Base-by-base conservation (phyloP, 2,888 invertebrate species). In the Drosophila infuscata region DNA sequence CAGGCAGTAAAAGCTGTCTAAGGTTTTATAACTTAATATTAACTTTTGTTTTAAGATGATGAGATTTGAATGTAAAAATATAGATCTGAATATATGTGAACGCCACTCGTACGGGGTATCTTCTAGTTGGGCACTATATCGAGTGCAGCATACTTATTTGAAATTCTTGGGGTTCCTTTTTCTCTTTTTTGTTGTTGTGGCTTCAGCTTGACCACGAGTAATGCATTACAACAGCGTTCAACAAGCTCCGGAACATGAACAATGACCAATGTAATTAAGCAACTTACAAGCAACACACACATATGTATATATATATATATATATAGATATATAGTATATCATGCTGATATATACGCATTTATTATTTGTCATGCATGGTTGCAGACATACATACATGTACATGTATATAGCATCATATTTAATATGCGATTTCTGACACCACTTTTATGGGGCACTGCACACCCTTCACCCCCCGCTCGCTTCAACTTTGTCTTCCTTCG, bases 361-460 rank as follows among this genome's bases (percentile, higher is more conserved):
- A 78, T 82, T 83, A 83, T 83, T 83, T 83, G 83, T 82, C 70
- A 53, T 73, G 79, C 59, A 57, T 56, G 64, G 49, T 51, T 49
- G 62, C 54, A 69, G 54, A 49, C 63, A 66, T 59, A 38, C 25
- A 15, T 46, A 9, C 15, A 25, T n/a, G 11, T 33, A 25, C 25
- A 35, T 35, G n/a, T 41, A 72, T 74, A 78, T 70, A 61, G 67
- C 71, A 57, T 71, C 83, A 88, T 88, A 85, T 88, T 85, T 83
- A 85, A 88, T 85, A 85, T 88, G 83, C 82, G 83, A 85, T 80
- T 82, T 85, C 83, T 70, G 88, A 81, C 84, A 88, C 83, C 88
- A 74, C 71, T 81, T 83, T 76, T 72, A 76, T 82, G 83, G 73
- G 29, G 29, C 12, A 30, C 17, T 5, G 53, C 64, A 33, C 33